Percentiles rank a stretch among this genome's conserved stretches.
These are phyloP conservation scores for Allolobophora icterica DNA, from an alignment of 2,888 invertebrate species.

Conservation along the genomic window DNA sequence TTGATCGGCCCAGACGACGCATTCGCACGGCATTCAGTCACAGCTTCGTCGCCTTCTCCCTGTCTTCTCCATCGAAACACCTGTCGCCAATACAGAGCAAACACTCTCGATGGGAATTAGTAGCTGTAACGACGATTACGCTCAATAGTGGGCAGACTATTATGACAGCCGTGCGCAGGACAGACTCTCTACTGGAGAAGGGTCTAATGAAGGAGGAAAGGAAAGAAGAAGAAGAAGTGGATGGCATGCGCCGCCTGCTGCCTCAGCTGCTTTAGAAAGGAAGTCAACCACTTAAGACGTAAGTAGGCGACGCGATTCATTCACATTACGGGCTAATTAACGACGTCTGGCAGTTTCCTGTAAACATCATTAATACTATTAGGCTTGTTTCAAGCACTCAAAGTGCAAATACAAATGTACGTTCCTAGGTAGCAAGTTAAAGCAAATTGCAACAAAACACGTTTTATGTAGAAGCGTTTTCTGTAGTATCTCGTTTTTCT, in stretches of 20 bases:
- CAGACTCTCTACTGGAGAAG: background rate
- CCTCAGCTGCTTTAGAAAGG: background rate
- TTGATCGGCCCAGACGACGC: background rate
- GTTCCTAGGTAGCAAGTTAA: no score
- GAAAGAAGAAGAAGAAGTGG: background rate
- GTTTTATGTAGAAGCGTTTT: no score
- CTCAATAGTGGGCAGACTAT: background rate
- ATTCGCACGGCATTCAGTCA: background rate
- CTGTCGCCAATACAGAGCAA: background rate
- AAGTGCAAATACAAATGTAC: no score
- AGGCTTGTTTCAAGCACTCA: no score
- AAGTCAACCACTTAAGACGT: background rate
- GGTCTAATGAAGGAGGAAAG: background rate
- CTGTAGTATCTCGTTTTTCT: no score
- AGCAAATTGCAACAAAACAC: no score
- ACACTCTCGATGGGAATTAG: background rate
- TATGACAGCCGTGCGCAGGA: background rate
- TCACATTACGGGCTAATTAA: background rate
- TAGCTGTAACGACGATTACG: background rate
- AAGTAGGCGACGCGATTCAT: background rate
- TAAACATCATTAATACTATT: no score
- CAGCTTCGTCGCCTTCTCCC: background rate
- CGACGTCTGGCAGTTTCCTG: background rate
- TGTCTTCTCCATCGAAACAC: background rate
- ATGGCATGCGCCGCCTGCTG: background rate